These are phyloP conservation scores for Diphyllodes magnificus DNA, from an alignment of 2,113 vertebrate genomes.

Conservation along the genomic window DNA sequence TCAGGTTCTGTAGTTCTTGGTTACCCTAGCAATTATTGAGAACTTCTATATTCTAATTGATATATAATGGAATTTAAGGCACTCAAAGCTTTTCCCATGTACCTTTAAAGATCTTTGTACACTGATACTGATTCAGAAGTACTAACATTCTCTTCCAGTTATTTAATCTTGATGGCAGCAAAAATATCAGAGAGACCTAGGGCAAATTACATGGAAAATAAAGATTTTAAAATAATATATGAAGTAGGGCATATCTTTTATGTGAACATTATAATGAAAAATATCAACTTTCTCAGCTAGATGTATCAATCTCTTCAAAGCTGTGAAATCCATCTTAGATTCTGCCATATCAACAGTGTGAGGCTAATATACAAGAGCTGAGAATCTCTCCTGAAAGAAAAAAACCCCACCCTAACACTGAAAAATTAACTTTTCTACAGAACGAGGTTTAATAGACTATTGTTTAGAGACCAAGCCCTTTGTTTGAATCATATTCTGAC, in stretches of 20 bases:
- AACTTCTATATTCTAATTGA: not conserved
- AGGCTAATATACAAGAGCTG: not conserved
- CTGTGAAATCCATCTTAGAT: not conserved
- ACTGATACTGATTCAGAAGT: not conserved
- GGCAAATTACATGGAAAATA: not conserved
- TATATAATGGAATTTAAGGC: not conserved
- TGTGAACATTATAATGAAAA: not conserved
- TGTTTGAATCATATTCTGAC: not conserved
- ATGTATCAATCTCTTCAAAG: not conserved
- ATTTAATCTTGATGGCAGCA: not conserved
- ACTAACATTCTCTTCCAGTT: not conserved
- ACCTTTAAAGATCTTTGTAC: not conserved
- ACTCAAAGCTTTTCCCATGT: not conserved
- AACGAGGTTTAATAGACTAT: not conserved
- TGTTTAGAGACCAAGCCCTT: not conserved
- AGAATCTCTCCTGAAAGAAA: not conserved
- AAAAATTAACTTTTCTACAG: not conserved
- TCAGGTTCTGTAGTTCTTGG: not conserved
- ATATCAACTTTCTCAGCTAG: not conserved
- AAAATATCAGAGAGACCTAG: not conserved
- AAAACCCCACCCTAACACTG: fast-evolving
- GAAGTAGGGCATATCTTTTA: not conserved
- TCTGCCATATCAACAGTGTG: not conserved
- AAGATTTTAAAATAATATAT: not conserved
- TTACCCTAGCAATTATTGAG: not conserved